phyloP scores from a whole-genome alignment of 1,140 invertebrate species.

The Macrocentrus cingulum region DNA sequence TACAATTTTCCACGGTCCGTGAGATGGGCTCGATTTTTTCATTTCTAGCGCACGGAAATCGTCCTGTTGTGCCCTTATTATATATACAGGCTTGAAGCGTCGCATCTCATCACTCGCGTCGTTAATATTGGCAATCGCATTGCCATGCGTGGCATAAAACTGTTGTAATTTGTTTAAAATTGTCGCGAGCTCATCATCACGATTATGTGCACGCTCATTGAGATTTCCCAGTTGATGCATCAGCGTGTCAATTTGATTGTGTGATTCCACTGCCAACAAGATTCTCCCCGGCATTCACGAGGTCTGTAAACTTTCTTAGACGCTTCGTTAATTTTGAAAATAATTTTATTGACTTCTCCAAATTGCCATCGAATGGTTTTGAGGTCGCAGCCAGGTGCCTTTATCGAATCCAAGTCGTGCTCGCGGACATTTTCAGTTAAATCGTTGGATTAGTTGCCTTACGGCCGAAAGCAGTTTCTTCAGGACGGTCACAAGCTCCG shows the following conservation, averaged over 20 bases:
- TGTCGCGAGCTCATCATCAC: constrained; percentile 76
- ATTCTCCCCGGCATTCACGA: constrained; percentile 73
- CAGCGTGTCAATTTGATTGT: constrained; percentile 80
- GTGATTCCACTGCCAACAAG: constrained; percentile 82
- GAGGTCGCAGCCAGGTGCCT: constrained; percentile 82
- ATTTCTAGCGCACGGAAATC: constrained; percentile 78
- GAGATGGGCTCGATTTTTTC: constrained; percentile 78
- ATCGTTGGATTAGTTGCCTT: constrained; percentile 69
- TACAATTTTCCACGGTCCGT: constrained; percentile 79
- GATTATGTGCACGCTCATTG: constrained; percentile 73
- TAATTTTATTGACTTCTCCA: constrained; percentile 73
- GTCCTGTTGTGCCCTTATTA: constrained; percentile 86
- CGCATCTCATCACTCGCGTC: constrained; percentile 75
- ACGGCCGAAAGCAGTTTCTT: constrained; percentile 76
- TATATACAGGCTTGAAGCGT: constrained; percentile 82
- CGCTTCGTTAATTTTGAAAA: constrained; percentile 68
- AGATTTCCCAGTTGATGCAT: constrained; percentile 77
- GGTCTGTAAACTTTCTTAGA: constrained; percentile 70
- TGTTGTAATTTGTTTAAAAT: constrained; percentile 77
- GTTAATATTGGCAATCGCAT: constrained; percentile 75
- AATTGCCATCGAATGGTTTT: constrained; percentile 82
- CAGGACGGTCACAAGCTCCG: constrained; percentile 77
- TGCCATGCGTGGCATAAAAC: constrained; percentile 78
- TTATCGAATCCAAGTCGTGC: constrained; percentile 79
- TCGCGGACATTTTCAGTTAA: constrained; percentile 71